Evolutionary conservation across 1,140 invertebrate genomes (phyloP), one percentile per base, ranked within the genome.

Genomic region (Microplitis mediator): DNA sequence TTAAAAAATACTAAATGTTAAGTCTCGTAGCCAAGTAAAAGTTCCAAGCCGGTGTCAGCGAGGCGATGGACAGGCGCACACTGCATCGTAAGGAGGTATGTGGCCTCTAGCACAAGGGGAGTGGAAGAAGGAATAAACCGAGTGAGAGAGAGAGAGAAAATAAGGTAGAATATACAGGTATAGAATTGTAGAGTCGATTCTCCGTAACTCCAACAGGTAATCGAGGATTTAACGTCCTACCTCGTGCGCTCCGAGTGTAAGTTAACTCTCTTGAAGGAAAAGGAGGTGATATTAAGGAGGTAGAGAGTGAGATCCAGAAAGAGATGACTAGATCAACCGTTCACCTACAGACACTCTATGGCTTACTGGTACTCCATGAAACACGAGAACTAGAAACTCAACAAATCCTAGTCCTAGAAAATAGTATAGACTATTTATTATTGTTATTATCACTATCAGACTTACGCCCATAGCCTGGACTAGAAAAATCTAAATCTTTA

Each of bases 1-100:
- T 23, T 1, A 23, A 23, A 23, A 23, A 23, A 23, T 23, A 23
- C 23, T 23, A 23, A 23, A 23, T 1, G 23, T 23, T 23, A 23
- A 23, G 2, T 23, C 23, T 23, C 23, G 23, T 23, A 23, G 23
- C 23, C 56, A 39, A 11, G 62, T 61, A 74, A 51, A 67, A 78
- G 76, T 76, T 78, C 73, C 74, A 74, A 78, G 76, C 77, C 81
- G 81, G 79, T 83, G 82, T 82, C 80, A 77, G 75, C 78, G 73
- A 80, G 78, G 77, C 81, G 78, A 81, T 79, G 79, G 78, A 80
- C 79, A 82, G 80, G 77, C 78, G 79, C 77, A 80, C 76, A 85
- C 84, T 84, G 83, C 84, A 85, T 85, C 80, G 77, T 80, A 81
- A 83, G 82, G 77, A 84, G 81, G 84, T 84, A 84, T 82, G 82